These are phyloP conservation scores for Micrasema minimum DNA, from an alignment of 1,140 invertebrate species.

Conservation along the genomic window DNA sequence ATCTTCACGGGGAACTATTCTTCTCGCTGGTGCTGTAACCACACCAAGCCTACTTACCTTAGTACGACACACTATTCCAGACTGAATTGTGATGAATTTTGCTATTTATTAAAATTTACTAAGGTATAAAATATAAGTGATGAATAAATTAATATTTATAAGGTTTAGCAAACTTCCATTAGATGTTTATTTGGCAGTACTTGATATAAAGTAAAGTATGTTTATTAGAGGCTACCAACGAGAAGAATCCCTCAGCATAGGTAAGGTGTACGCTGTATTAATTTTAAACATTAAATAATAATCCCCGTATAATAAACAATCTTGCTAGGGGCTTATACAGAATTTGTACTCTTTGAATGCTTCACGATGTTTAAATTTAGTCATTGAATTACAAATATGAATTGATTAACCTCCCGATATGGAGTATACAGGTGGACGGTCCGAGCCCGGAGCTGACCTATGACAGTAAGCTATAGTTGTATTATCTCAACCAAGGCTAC, in stretches of 20 bases:
- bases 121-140: too few species aligned
- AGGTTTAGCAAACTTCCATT: too few species aligned
- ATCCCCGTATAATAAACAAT: slow-evolving; percentile 39
- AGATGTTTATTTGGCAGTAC: too few species aligned
- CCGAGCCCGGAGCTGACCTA: not conserved
- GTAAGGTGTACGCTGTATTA: slow-evolving; percentile 11
- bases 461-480: not conserved
- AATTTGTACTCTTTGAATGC: slow-evolving; percentile 67
- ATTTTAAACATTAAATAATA: slow-evolving; percentile 41
- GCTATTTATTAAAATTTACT: too few species aligned
- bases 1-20: not conserved
- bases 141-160: too few species aligned
- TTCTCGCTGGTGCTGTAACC: not conserved
- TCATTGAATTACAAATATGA: slow-evolving; percentile 44
- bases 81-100: too few species aligned
- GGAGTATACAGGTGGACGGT: not conserved
- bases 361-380: slow-evolving; percentile 50
- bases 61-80: too few species aligned
- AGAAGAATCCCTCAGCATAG: slow-evolving; percentile 4
- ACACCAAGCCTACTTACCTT: too few species aligned
- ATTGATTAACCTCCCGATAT: slow-evolving; percentile 36
- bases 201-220: too few species aligned
- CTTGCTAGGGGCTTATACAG: slow-evolving; percentile 63
- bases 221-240: slow-evolving; percentile 3
- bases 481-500: slow-evolving; percentile 45